Conservation (phyloP, 2,797 vertebrate species). For the Labeo calbasu region DNA sequence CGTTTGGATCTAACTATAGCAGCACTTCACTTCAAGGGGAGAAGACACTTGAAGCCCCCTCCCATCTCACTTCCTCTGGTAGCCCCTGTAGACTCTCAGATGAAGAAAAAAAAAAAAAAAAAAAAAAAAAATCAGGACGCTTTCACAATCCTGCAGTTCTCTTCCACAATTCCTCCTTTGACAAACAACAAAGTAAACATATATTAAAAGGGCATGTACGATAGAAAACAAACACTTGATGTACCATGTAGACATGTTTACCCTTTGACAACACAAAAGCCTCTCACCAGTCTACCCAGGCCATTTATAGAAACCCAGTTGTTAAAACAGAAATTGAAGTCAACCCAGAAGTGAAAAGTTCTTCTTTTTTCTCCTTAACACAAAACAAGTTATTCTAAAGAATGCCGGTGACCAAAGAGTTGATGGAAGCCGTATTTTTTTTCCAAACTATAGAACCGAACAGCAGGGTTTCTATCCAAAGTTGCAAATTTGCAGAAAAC, state of each 20-base stretch:
- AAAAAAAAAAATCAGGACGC: constrained; percentile 15
- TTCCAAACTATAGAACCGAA: not conserved
- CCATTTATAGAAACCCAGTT: constrained; percentile 1
- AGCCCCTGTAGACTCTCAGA: constrained; percentile 58
- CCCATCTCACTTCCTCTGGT: constrained; percentile 70
- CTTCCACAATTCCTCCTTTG: not conserved
- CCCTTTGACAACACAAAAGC: not conserved
- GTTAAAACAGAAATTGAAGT: not conserved
- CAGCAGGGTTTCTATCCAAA: no score
- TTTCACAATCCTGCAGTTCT: not conserved
- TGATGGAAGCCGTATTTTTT: not conserved
- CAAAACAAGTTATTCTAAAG: not conserved
- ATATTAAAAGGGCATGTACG: not conserved
- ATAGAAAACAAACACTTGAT: not conserved
- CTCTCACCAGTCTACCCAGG: not conserved
- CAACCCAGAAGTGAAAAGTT: not conserved
- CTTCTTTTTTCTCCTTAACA: not conserved
- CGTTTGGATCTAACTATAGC: constrained; percentile 71
- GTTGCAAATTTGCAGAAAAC: no score
- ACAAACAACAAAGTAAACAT: constrained; percentile 5
- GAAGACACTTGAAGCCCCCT: constrained; percentile 70
- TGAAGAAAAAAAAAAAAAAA: not conserved
- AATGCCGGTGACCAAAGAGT: not conserved
- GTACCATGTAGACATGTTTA: not conserved
- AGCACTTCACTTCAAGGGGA: constrained; percentile 72